Evolutionary conservation across 2,888 invertebrate genomes (phyloP).

Genomic region (Pandemis heparana): DNA sequence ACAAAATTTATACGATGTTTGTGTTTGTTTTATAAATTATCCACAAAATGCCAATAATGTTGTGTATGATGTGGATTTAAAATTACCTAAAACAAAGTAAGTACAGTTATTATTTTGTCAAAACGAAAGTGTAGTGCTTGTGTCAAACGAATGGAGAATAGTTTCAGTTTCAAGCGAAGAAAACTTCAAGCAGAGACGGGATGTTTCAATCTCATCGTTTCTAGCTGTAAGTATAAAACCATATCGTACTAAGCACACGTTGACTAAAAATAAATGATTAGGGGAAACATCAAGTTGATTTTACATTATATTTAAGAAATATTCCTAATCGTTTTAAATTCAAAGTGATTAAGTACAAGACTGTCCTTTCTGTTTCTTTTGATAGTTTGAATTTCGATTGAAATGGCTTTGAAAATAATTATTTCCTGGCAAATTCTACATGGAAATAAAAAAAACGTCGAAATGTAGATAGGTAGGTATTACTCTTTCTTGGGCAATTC

Average conservation of each 20-base stretch:
- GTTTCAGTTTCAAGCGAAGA: conserved; percentile 51
- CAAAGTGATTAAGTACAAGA: background rate
- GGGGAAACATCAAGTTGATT: background rate
- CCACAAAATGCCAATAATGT: conserved; percentile 1
- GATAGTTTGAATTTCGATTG: conserved; percentile 10
- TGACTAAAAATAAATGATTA: background rate
- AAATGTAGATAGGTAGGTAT: too few species aligned
- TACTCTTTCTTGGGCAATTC: too few species aligned
- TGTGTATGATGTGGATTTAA: background rate
- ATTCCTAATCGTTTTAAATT: background rate
- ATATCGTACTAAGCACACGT: conserved; percentile 21
- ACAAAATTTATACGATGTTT: background rate
- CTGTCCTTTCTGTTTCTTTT: background rate
- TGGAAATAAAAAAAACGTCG: too few species aligned
- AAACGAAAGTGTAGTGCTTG: background rate
- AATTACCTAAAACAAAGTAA: background rate
- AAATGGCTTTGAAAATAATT: background rate
- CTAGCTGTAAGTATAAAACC: conserved; percentile 36
- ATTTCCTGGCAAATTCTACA: too few species aligned
- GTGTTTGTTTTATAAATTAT: background rate
- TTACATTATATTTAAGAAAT: background rate
- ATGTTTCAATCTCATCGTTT: conserved; percentile 58
- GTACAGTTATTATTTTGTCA: background rate
- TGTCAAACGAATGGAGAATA: conserved; percentile 41
- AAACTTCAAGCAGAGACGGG: conserved; percentile 55